Evolutionary conservation across 1,140 invertebrate genomes (phyloP), one percentile per base, ranked within the genome.

Genomic region (Ostrea denselamellosa): DNA sequence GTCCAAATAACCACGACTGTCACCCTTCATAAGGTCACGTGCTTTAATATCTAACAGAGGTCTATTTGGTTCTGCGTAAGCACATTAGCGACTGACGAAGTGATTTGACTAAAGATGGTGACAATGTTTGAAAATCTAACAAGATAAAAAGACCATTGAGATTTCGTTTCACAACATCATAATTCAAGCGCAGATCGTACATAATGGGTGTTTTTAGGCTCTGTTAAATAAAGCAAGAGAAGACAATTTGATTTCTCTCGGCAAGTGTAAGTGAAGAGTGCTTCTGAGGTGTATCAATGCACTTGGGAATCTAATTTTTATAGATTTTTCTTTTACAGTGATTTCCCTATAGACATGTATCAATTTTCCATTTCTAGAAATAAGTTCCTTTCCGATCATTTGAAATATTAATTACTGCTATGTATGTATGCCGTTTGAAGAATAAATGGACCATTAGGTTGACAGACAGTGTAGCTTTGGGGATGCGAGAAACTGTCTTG

Each of bases 121-220:
- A 77, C 68, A 77, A 77, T 77, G 68, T 77, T 77, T 77, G 68
- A 77, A 77, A 77, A 77, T 77, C 28, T 77, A 77, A 77, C 68
- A 77, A 28, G 68, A 77, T 77, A 77, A 77, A 28, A 25, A 77
- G 68, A 77, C 68, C 68, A 14, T 17, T 12, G 68, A 77, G 68
- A 77, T 77, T 34, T 8, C 68, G 28, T 28, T 77, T 77, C 68
- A 77, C 68, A 77, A 77, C 68, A 77, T 77, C 68, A 25, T 34
- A 77, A 77, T 77, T 77, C 68, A 77, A 77, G 25, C 25, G 68
- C 68, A 77, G 68, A 44, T 28, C 14, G 9, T 77, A 25, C 68
- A 77, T 77, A 77, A 77, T 77, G 68, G 68, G 25, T 8, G 25
- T 77, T 77, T 77, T 77, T 77, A 77, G 68, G 12, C 68, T 14